phyloP scores from a whole-genome alignment of 1,140 invertebrate genomes.

The Nasonia vitripennis region DNA sequence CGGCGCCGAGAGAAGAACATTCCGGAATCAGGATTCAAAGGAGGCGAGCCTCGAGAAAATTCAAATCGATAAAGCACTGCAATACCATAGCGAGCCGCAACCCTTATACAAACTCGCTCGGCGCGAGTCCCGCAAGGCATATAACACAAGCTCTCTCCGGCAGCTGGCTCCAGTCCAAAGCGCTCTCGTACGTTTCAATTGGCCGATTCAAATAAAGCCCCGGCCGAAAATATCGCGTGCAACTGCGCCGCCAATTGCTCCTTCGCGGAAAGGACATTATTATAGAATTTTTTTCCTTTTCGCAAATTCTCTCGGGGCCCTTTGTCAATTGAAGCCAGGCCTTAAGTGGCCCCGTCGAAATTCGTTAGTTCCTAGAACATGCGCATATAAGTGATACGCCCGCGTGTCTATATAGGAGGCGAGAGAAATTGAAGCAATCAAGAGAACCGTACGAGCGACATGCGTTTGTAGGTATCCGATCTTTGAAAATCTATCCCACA shows the following conservation, averaged over 20 bases:
- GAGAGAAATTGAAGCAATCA: slow-evolving; percentile 1
- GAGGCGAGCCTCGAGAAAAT: not conserved
- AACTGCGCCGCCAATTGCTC: not conserved
- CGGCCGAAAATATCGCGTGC: not conserved
- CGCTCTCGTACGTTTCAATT: not conserved
- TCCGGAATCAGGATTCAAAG: not conserved
- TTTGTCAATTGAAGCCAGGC: not conserved
- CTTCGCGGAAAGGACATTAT: not conserved
- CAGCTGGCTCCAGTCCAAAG: not conserved
- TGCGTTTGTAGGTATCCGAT: not conserved
- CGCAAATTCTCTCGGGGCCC: not conserved
- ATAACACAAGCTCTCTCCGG: not conserved
- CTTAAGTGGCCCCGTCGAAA: not conserved
- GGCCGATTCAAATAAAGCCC: slow-evolving; percentile 14
- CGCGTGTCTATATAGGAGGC: no score
- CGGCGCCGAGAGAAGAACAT: no score
- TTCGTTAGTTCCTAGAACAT: not conserved
- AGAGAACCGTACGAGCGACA: not conserved
- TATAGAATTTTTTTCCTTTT: not conserved
- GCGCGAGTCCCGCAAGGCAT: no score
- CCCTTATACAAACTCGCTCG: not conserved
- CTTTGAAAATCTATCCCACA: slow-evolving; percentile 1
- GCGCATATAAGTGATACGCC: no score
- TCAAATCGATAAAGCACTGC: not conserved
- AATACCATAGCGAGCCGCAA: not conserved